Percentiles rank a stretch among this genome's conserved stretches.
Conservation (phyloP, 2,797 vertebrate species). For the Zalophus californianus region DNA sequence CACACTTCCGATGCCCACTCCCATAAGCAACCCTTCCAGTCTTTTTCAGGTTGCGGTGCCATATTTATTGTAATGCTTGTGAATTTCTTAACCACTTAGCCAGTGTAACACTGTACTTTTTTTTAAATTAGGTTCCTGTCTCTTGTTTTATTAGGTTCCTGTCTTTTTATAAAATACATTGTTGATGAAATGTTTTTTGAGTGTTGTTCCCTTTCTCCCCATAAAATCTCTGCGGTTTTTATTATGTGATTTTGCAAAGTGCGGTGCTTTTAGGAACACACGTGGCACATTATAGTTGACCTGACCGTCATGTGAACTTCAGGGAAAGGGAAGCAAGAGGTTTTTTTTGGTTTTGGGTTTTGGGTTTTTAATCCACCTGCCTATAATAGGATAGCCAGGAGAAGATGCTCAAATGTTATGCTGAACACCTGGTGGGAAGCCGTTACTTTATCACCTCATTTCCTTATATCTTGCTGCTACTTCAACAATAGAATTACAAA, state of each 20-base stretch:
- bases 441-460: neutral
- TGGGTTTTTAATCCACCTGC: neutral
- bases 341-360: neutral
- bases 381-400: neutral
- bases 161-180: neutral
- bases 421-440: neutral
- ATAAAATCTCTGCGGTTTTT: neutral
- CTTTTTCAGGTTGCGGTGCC: neutral
- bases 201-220: neutral
- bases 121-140: neutral
- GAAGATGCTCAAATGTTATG: neutral
- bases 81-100: neutral
- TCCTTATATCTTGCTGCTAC: neutral
- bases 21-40: neutral
- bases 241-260: neutral
- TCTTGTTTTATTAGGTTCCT: neutral
- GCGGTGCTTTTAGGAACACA: neutral
- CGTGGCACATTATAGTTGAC: neutral
- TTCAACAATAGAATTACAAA: neutral
- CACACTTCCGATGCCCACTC: accelerated
- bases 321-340: neutral
- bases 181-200: neutral
- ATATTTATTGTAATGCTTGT: neutral
- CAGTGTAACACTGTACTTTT: neutral
- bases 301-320: neutral